Evolutionary conservation across 2,113 vertebrate genomes (phyloP), one percentile per base, ranked within the genome.

Genomic region (Pyxicephalus adspersus): DNA sequence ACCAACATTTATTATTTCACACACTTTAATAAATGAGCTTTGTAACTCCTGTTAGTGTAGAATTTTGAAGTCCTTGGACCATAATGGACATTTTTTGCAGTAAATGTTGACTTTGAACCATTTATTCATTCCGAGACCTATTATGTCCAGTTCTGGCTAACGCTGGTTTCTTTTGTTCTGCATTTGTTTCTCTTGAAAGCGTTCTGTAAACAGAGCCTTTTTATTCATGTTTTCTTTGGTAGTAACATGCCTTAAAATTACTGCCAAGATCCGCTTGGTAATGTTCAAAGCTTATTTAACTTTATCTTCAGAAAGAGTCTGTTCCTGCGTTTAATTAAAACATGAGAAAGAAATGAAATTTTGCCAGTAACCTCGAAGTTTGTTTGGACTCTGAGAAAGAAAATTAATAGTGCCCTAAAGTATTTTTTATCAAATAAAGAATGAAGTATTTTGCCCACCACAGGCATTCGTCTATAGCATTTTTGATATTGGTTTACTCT

Each of bases 221-320:
- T 25, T 67, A 25, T 67, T 72, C 29, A 23, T 71, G 50, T 72
- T 72, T 55, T 72, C 51, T 54, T 55, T 72, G 51, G 51, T 71
- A 29, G 25, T n/a, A 29, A 55, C 50, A 16, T n/a, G 52, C 25
- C 3, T n/a, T 19, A 72, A 72, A 55, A 72, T 51, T 22, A 51
- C 25, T 55, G 68, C 51, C 68, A 72, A 72, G n/a, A 19, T 72
- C 25, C 50, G 25, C 29, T 51, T 55, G 51, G 13, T 25, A 55
- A 31, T 11, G 68, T 55, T 55, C 51, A 72, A 72, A 72, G 68
- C 68, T 13, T 31, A 55, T 54, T 55, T 55, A 55, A 72, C 68
- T 54, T 54, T 72, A 55, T 72, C 51, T 55, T 29, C 20, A 72
- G 54, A 72, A 72, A 55, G 26, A 29, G 67, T 70, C 67, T 50